Percentiles rank a stretch among this genome's conserved stretches.
phyloP scores from a whole-genome alignment of 2,113 vertebrate genomes.

The Tupaia tana region DNA sequence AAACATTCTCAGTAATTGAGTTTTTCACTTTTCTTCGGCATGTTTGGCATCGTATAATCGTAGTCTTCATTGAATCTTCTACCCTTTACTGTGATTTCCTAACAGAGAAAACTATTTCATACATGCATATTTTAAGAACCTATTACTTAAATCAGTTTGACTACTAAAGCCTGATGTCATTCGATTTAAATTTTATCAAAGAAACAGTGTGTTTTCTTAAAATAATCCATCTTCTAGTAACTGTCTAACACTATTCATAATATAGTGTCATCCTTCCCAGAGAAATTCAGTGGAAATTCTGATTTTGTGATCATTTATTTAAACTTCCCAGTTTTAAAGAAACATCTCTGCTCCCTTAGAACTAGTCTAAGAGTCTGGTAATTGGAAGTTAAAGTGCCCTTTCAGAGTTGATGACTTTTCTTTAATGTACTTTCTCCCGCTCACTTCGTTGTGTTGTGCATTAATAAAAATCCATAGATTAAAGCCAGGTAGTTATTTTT shows the following conservation, averaged over 20 bases:
- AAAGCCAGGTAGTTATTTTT: constrained; percentile 80
- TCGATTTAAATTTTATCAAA: constrained; percentile 67
- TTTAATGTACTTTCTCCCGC: constrained; percentile 66
- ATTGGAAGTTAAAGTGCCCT: constrained; percentile 74
- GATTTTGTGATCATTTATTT: constrained; percentile 47
- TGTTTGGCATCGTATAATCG: constrained; percentile 49
- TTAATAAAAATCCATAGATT: constrained; percentile 76
- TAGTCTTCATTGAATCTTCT: constrained; percentile 39
- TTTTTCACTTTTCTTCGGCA: constrained; percentile 61
- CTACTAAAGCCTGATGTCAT: constrained; percentile 63
- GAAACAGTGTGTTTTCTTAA: constrained; percentile 62
- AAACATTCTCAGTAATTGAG: constrained; percentile 57
- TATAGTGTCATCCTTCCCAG: neutral
- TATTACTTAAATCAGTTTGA: constrained; percentile 58
- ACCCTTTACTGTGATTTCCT: constrained; percentile 52
- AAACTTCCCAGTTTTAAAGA: neutral
- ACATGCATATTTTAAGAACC: constrained; percentile 56
- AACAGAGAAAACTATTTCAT: constrained; percentile 35
- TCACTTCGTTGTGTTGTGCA: constrained; percentile 71
- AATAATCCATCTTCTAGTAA: constrained; percentile 69
- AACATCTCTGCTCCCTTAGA: neutral
- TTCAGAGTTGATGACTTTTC: constrained; percentile 64
- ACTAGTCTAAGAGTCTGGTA: constrained; percentile 11
- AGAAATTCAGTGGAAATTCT: constrained; percentile 25
- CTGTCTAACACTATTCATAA: constrained; percentile 45